These are phyloP conservation scores for Equus przewalskii DNA, from an alignment of 2,113 vertebrate species.

Conservation along the genomic window DNA sequence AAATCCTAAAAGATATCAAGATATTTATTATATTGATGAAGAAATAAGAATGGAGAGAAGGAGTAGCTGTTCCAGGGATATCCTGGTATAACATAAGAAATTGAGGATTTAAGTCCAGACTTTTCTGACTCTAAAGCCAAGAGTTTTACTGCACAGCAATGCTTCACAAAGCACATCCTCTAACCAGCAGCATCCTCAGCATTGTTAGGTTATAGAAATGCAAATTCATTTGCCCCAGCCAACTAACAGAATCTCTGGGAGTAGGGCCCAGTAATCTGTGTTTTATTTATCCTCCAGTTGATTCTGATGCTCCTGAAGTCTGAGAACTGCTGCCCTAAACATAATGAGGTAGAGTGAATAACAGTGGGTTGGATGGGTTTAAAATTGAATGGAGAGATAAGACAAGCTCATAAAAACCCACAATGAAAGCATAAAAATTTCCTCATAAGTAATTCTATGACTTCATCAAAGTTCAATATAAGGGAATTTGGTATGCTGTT, in stretches of 20 bases:
- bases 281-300: not conserved
- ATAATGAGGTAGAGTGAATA: not conserved
- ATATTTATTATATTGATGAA: not conserved
- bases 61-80: not conserved
- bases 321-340: not conserved
- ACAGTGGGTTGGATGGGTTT: not conserved
- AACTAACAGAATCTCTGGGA: not conserved
- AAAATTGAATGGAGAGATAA: not conserved
- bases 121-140: not conserved
- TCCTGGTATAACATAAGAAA: not conserved
- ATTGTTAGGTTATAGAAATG: not conserved
- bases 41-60: not conserved
- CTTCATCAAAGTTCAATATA: not conserved
- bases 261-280: not conserved
- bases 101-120: not conserved
- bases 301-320: not conserved
- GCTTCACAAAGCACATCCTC: not conserved
- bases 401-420: not conserved
- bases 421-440: not conserved
- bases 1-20: not conserved
- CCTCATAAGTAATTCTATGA: not conserved
- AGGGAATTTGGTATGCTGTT: not conserved
- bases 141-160: not conserved
- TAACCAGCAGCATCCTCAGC: not conserved
- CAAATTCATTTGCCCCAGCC: not conserved